These are phyloP conservation scores for Champsocephalus gunnari DNA, from an alignment of 2,797 vertebrate species.

Conservation along the genomic window DNA sequence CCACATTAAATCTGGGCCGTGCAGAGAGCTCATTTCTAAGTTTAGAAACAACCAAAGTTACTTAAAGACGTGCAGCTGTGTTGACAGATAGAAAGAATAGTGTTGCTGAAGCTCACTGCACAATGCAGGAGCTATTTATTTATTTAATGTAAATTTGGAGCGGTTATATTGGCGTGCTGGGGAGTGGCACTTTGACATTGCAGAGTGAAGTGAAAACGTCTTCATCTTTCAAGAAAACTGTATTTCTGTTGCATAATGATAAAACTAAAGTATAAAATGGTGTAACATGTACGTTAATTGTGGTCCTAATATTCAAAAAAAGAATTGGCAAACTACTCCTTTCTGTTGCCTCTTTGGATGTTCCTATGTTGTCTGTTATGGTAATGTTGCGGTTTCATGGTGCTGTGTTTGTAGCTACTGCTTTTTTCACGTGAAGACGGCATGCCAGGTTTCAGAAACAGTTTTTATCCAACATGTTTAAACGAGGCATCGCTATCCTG, in stretches of 20 bases:
- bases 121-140: conserved; percentile 64
- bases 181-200: conserved; percentile 24
- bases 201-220: conserved; percentile 21
- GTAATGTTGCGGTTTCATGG: conserved; percentile 53
- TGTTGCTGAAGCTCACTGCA: conserved; percentile 48
- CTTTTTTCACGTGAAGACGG: conserved; percentile 51
- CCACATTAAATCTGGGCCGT: conserved; percentile 47
- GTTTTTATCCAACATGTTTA: conserved; percentile 54
- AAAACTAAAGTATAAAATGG: not conserved
- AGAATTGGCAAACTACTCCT: conserved; percentile 6
- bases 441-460: conserved; percentile 64
- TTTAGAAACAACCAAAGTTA: conserved; percentile 64
- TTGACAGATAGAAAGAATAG: conserved; percentile 1
- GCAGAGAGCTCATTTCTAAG: conserved; percentile 30
- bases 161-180: conserved; percentile 38
- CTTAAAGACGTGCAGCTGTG: conserved; percentile 59
- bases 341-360: conserved; percentile 33
- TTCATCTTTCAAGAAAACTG: conserved; percentile 26
- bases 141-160: conserved; percentile 73
- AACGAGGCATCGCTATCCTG: conserved; percentile 26
- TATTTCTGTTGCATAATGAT: conserved; percentile 28
- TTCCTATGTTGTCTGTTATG: conserved; percentile 24
- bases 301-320: conserved; percentile 19
- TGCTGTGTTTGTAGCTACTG: conserved; percentile 66
- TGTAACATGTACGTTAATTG: conserved; percentile 2